Base-by-base conservation (phyloP, 1,140 invertebrate species). In the Agrilus planipennis region DNA sequence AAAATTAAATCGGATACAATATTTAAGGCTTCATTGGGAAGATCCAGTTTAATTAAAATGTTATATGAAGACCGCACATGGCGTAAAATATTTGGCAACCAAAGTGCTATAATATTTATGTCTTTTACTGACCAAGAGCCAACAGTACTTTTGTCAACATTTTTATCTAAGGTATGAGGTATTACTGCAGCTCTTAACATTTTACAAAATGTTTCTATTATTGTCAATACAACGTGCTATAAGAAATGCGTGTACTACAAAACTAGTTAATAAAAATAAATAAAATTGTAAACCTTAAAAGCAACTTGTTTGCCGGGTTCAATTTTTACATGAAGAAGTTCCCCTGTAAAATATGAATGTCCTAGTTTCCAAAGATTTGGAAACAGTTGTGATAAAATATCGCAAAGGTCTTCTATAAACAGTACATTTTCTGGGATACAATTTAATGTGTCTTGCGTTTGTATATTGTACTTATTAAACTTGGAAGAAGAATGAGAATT, bases 311-410 rank as follows among this genome's bases (percentile, higher is more conserved):
- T 80, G 22, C 72, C 72, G 2, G 69, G 63, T 57, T 85, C 75
- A 28, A 83, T 74, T 41, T 76, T 73, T 1, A 79, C 74, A 47
- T 80, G 71, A 9, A 93, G 58, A n/a, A n/a, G n/a, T 53, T 90
- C 85, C 2, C 84, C 86, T 10, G 76, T 80, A 55, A 93, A 89
- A 63, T 93, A 94, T 35, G 82, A 77, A 57, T 90, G 86, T 2
- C 89, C 87, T 2, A 94, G 69, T 62, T 84, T 82, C 87, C 88
- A 91, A 7, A 93, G 65, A 62, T 90, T 84, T 1, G 87, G 86
- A 46, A 88, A 76, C 34, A 77, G 73, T 44, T 77, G 69, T 9
- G 70, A 70, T 28, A 88, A 68, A 30, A 79, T 69, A 19, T 81
- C 73, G 39, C 76, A 79, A 23, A 87, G 61, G 46, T 81, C 76